phyloP scores from a whole-genome alignment of 2,113 vertebrate species.

The Sinocyclocheilus anshuiensis region DNA sequence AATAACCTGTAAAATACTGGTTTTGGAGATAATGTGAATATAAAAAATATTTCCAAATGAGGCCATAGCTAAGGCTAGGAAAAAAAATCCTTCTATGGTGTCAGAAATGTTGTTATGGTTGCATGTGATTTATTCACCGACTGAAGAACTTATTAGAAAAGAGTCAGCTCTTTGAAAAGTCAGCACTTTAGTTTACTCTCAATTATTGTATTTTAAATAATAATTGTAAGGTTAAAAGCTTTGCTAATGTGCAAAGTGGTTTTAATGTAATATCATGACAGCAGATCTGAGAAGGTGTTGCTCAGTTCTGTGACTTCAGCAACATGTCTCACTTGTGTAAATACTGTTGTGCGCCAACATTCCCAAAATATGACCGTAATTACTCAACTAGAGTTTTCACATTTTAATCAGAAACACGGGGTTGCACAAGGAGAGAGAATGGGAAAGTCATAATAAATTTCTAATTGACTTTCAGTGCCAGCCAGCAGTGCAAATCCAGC shows the following conservation, averaged over 20 bases:
- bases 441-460: conserved; percentile 4
- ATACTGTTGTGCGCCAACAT: not conserved
- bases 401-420: not conserved
- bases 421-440: not conserved
- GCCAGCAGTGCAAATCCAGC: conserved; percentile 4
- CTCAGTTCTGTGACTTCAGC: not conserved
- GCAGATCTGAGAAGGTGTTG: not conserved
- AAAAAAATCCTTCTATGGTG: conserved; percentile 8
- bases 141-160: not conserved
- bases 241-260: conserved; percentile 2
- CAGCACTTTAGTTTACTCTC: not conserved
- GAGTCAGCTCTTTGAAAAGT: not conserved
- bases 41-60: conserved; percentile 11
- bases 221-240: not conserved
- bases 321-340: not conserved
- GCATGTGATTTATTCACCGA: not conserved
- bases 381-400: not conserved
- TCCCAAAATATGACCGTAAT: not conserved
- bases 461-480: conserved; percentile 18
- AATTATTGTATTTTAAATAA: not conserved
- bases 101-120: not conserved
- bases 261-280: not conserved
- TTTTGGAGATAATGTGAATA: not conserved
- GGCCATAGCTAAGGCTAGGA: not conserved
- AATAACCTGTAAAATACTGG: not conserved